These are phyloP conservation scores for Andrena minutula DNA, from an alignment of 2,888 invertebrate genomes.

Conservation along the genomic window DNA sequence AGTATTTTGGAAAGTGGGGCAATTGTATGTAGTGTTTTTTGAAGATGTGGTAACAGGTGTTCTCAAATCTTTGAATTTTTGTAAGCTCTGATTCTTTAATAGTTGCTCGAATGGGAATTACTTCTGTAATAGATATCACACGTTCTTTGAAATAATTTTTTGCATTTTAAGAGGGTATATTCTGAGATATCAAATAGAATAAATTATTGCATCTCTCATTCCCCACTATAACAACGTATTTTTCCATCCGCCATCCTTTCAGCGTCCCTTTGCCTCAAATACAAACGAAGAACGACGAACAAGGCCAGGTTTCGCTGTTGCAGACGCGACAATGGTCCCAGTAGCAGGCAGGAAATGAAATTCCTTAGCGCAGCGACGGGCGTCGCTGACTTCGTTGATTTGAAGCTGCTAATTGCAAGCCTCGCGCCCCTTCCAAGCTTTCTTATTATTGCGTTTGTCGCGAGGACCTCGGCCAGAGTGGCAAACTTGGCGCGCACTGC, in stretches of 20 bases:
- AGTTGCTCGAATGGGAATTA: too few relatives aligned
- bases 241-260: not conserved
- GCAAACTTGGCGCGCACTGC: slow-evolving; percentile 56
- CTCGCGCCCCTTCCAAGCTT: slow-evolving; percentile 25
- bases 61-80: too few relatives aligned
- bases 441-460: slow-evolving; percentile 60
- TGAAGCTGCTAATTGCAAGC: slow-evolving; percentile 48
- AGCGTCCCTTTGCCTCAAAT: not conserved
- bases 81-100: too few relatives aligned
- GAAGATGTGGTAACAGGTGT: too few relatives aligned
- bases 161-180: not conserved
- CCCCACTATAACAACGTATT: not conserved
- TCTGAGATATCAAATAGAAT: too few relatives aligned
- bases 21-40: too few relatives aligned
- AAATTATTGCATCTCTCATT: too few relatives aligned
- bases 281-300: not conserved
- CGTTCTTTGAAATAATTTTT: not conserved
- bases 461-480: not conserved
- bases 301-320: not conserved
- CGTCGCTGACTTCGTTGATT: slow-evolving; percentile 33
- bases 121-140: too few relatives aligned
- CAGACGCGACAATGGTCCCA: slow-evolving; percentile 1
- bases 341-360: slow-evolving; percentile 31
- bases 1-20: too few relatives aligned
- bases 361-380: slow-evolving; percentile 27